Percentiles rank a stretch among this genome's conserved stretches.
phyloP scores from a whole-genome alignment of 2,113 vertebrate species.

The Ictalurus furcatus region DNA sequence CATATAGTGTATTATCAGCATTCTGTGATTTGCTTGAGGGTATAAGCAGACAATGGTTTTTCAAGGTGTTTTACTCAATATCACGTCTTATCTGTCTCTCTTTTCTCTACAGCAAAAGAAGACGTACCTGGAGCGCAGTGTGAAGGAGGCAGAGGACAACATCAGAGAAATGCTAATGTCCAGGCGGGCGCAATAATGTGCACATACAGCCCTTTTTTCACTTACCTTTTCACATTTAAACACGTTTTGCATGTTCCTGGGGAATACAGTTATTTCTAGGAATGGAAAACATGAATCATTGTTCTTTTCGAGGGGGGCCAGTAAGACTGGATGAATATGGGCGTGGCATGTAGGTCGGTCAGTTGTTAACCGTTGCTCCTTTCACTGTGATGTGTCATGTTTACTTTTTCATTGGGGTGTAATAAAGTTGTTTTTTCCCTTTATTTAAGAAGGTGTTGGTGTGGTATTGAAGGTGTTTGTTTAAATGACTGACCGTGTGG shows the following conservation, averaged over 20 bases:
- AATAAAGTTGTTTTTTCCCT: slow-evolving; percentile 9
- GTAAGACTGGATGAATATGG: slow-evolving; percentile 7
- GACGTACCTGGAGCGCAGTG: slow-evolving; percentile 89
- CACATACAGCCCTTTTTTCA: neutral
- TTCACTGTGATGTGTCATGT: neutral
- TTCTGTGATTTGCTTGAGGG: neutral
- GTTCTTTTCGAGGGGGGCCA: neutral
- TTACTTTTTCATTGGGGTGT: slow-evolving; percentile 26
- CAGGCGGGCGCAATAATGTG: slow-evolving; percentile 82
- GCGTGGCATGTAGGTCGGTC: slow-evolving; percentile 7
- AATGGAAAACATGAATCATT: slow-evolving; percentile 16
- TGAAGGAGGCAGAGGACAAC: slow-evolving; percentile 95
- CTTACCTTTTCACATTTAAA: slow-evolving; percentile 39
- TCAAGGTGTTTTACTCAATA: neutral
- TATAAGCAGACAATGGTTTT: neutral
- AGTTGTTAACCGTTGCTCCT: neutral
- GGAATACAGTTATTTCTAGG: neutral
- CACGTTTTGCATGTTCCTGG: slow-evolving; percentile 12
- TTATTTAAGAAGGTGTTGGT: slow-evolving; percentile 40
- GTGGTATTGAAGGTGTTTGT: slow-evolving; percentile 43
- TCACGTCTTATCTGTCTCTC: slow-evolving; percentile 30
- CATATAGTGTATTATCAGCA: neutral
- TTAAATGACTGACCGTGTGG: slow-evolving; percentile 35
- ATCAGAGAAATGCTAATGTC: slow-evolving; percentile 95
- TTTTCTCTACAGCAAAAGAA: slow-evolving; percentile 85